Conservation (phyloP, 2,113 vertebrate genomes). For the Hyperoodon ampullatus region DNA sequence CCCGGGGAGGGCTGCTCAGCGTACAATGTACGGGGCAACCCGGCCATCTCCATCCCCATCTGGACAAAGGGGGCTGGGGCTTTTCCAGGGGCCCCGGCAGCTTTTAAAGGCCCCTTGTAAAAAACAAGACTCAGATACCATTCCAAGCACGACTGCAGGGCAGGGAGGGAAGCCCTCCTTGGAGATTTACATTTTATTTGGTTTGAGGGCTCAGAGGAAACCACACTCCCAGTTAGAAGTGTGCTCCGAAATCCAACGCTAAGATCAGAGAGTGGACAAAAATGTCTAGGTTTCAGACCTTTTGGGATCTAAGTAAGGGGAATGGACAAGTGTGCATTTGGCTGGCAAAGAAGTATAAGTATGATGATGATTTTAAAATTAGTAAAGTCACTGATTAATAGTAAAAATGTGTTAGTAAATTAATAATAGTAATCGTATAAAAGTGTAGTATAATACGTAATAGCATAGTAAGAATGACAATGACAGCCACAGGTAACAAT, state of each 20-base stretch:
- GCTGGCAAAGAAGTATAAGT: not conserved
- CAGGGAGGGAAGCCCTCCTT: not conserved
- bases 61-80: conserved; percentile 81
- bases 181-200: conserved; percentile 13
- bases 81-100: conserved; percentile 63
- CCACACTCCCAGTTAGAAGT: accelerated
- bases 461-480: accelerated
- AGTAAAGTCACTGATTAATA: not conserved
- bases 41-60: conserved; percentile 75
- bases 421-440: accelerated
- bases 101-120: conserved; percentile 78
- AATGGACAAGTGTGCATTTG: not conserved
- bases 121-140: conserved; percentile 40
- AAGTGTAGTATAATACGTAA: too few relatives aligned
- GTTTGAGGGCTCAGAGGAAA: not conserved
- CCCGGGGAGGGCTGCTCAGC: conserved; percentile 77
- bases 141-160: conserved; percentile 1
- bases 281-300: not conserved
- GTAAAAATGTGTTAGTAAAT: not conserved
- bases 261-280: accelerated
- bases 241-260: accelerated
- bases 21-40: conserved; percentile 79
- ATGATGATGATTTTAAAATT: accelerated
- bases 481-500: accelerated
- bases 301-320: not conserved